These are phyloP conservation scores for Neogobius melanostomus DNA, from an alignment of 2,113 vertebrate species.

Conservation along the genomic window DNA sequence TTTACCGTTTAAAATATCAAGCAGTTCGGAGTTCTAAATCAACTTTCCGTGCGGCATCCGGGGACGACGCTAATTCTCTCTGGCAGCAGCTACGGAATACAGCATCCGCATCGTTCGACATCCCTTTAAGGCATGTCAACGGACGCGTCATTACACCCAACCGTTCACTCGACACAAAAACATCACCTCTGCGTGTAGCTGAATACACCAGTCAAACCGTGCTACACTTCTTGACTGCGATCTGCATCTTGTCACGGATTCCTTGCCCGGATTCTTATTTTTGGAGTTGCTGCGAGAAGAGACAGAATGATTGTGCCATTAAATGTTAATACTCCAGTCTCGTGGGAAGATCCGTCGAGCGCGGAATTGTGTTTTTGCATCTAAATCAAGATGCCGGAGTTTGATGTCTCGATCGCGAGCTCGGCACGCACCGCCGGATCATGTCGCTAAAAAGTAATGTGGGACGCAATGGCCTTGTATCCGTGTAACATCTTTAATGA, in stretches of 20 bases:
- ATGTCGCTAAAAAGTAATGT: constrained; percentile 9
- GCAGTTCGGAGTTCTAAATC: not conserved
- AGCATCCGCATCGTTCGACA: constrained; percentile 2
- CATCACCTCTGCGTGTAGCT: constrained; percentile 36
- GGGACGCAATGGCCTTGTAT: constrained; percentile 32
- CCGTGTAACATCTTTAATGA: constrained; percentile 36
- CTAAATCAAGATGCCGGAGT: constrained; percentile 59
- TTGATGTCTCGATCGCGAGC: constrained; percentile 49
- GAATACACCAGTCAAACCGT: constrained; percentile 42
- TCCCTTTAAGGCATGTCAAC: constrained; percentile 15
- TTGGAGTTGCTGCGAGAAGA: constrained; percentile 42
- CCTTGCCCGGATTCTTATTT: constrained; percentile 14
- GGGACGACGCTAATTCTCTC: not conserved
- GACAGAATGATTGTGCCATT: constrained; percentile 57
- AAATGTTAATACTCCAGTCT: constrained; percentile 68
- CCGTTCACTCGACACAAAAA: constrained; percentile 26
- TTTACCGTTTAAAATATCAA: not conserved
- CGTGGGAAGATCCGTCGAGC: constrained; percentile 63
- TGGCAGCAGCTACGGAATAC: constrained; percentile 5
- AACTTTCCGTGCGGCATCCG: not conserved
- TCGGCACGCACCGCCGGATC: constrained; percentile 34
- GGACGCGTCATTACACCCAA: constrained; percentile 27
- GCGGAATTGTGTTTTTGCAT: constrained; percentile 65
- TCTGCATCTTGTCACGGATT: not conserved
- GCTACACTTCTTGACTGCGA: not conserved